phyloP scores from a whole-genome alignment of 2,113 vertebrate species.

The Terrapene triunguis region DNA sequence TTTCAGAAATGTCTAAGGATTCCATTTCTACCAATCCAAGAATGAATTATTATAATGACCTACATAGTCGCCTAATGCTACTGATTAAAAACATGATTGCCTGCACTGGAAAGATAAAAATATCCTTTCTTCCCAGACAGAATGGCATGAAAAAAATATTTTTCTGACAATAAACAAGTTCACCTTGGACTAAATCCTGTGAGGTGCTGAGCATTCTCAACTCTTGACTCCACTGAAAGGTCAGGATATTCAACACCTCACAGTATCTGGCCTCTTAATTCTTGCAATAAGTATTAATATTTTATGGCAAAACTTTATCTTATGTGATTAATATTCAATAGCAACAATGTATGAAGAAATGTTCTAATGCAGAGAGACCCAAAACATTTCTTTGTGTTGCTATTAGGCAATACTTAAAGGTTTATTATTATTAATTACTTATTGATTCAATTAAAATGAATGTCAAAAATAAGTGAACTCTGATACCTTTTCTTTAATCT shows the following conservation, averaged over 20 bases:
- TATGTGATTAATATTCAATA: not conserved
- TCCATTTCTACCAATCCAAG: not conserved
- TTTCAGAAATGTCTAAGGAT: rapidly evolving
- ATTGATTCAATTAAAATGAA: not conserved
- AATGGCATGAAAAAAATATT: not conserved
- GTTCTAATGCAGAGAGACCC: not conserved
- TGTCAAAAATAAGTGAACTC: not conserved
- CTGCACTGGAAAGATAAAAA: not conserved
- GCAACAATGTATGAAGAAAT: not conserved
- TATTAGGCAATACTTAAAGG: constrained; percentile 11
- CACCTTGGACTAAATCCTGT: rapidly evolving
- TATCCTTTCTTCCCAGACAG: not conserved
- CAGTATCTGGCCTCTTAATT: rapidly evolving
- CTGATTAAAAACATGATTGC: not conserved
- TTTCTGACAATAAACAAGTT: not conserved
- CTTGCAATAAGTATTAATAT: not conserved
- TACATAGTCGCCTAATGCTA: not conserved
- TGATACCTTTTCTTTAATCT: constrained; percentile 6
- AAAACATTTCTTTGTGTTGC: constrained; percentile 19
- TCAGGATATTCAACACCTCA: not conserved
- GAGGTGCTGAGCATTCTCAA: not conserved
- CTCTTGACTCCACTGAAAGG: not conserved
- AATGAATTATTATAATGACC: not conserved
- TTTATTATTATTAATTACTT: not conserved
- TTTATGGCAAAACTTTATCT: not conserved